Base-by-base conservation (phyloP, 2,888 invertebrate genomes). In the Thymelicus lineola region DNA sequence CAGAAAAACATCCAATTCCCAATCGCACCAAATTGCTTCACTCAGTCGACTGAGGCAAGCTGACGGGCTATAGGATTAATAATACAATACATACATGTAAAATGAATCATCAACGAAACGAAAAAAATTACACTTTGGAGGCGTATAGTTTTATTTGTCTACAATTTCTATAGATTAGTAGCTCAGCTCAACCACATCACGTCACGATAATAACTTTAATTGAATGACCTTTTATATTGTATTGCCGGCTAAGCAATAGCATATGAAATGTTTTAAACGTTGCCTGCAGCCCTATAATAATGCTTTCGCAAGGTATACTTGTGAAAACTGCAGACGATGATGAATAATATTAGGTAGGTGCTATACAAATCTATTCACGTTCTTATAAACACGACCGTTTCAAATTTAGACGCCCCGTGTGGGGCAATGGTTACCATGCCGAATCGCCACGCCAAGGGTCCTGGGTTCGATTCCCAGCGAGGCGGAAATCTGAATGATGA, bases 151-250 rank as follows among this genome's bases (percentile, higher is more conserved):
- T 6, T 66, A 17, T 38, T 58, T 60, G 20, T 58, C 64, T 48
- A 59, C 17, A 65, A 55, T 58, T 58, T 66, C 46, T 17, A 42
- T 53, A 60, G 50, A 59, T 53, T 53, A 50, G 20, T 15, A 38
- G 38, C 50, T 28, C 28, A 42, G 35, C 60, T 17, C 48, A 42
- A 50, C 50, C 67, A 60, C 60, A 75, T 60, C 67, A 60, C 60
- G 75, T 75, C 74, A 75, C 70, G 74, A 75, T 72, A 75, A 72
- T 72, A 60, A 71, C 71, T 72, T 70, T 69, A 68, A 71, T 72
- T 66, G 71, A 71, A 64, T 73, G 74, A 74, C 76, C 76, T 76
- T 74, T 73, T 69, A 66, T 73, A 71, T 70, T 72, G 70, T 45
- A 28, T 28, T 28, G 28, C 28, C 28, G 28, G 28, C 28, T 28